A percentile compares a stretch with the other conserved stretches of the same genome.
Evolutionary conservation across 2,797 vertebrate genomes (phyloP).

Genomic region (Tympanoctomys barrerae): DNA sequence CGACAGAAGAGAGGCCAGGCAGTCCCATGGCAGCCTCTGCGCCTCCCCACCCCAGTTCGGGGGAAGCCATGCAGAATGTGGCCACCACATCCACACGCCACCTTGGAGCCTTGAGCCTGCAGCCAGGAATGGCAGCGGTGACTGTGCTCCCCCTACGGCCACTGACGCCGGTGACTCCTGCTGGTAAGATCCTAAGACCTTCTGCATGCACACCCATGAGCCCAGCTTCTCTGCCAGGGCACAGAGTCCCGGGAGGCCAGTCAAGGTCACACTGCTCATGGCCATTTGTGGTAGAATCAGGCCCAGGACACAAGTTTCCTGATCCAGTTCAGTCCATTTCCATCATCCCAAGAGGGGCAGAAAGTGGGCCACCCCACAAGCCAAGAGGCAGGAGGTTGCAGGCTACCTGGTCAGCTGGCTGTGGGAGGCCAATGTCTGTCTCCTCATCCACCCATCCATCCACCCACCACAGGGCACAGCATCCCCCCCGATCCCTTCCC

Average conservation of each 20-base stretch:
- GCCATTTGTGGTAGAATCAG: not conserved
- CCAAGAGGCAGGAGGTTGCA: not conserved
- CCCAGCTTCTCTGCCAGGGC: not conserved
- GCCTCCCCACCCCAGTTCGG: not conserved
- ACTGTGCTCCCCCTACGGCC: fast-evolving
- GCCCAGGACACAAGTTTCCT: not conserved
- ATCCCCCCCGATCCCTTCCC: constrained; percentile 83
- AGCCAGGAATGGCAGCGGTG: not conserved
- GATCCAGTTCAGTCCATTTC: not conserved
- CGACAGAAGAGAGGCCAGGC: not conserved
- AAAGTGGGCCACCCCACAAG: not conserved
- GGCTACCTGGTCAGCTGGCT: not conserved
- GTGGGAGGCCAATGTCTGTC: not conserved
- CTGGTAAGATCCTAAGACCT: constrained; percentile 11
- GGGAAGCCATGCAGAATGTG: fast-evolving
- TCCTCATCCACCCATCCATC: not conserved
- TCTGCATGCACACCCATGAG: not conserved
- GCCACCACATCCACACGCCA: not conserved
- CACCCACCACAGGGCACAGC: constrained; percentile 58
- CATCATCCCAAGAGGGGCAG: not conserved
- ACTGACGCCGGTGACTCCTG: not conserved
- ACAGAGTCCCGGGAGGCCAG: not conserved
- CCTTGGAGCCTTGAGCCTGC: not conserved
- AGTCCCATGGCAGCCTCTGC: not conserved
- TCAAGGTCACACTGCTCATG: not conserved